Percentiles rank a stretch among this genome's conserved stretches.
phyloP scores from a whole-genome alignment of 2,797 vertebrate genomes.

The Falco cherrug region DNA sequence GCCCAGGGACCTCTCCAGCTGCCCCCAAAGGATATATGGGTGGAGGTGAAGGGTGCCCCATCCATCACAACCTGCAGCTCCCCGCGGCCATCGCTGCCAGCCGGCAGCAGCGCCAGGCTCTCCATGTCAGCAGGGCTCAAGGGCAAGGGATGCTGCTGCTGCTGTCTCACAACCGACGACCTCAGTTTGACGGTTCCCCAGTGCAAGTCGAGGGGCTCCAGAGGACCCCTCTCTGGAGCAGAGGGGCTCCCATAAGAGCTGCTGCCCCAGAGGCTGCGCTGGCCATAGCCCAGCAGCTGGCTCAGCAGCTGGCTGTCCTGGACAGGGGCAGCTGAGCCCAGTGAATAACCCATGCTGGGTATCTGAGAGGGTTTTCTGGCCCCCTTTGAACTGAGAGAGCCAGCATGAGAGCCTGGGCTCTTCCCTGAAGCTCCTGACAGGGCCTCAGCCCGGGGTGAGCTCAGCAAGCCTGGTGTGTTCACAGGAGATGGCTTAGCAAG shows the following conservation, averaged over 20 bases:
- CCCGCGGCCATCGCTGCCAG: conserved; percentile 81
- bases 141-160: conserved; percentile 63
- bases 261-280: conserved; percentile 72
- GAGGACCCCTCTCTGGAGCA: conserved; percentile 73
- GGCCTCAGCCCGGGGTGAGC: conserved; percentile 77
- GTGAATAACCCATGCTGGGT: conserved; percentile 76
- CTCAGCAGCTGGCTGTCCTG: conserved; percentile 85
- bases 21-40: conserved; percentile 93
- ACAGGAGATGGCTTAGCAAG: neutral
- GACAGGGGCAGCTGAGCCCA: conserved; percentile 73
- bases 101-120: conserved; percentile 76
- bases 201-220: conserved; percentile 76
- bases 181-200: conserved; percentile 83
- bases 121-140: conserved; percentile 74
- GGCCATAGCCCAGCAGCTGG: conserved; percentile 83
- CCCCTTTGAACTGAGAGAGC: conserved; percentile 66
- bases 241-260: conserved; percentile 71
- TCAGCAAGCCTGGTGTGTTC: neutral
- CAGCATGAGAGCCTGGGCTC: conserved; percentile 67
- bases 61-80: conserved; percentile 80
- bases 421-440: conserved; percentile 79
- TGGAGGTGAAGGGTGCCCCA: conserved; percentile 78
- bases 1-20: neutral
- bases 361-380: conserved; percentile 79
- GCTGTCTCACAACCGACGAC: conserved; percentile 81